A percentile compares a stretch with the other conserved stretches of the same genome.
Evolutionary conservation across 2,888 invertebrate genomes (phyloP).

Genomic region (Asteroscopus sphinx): DNA sequence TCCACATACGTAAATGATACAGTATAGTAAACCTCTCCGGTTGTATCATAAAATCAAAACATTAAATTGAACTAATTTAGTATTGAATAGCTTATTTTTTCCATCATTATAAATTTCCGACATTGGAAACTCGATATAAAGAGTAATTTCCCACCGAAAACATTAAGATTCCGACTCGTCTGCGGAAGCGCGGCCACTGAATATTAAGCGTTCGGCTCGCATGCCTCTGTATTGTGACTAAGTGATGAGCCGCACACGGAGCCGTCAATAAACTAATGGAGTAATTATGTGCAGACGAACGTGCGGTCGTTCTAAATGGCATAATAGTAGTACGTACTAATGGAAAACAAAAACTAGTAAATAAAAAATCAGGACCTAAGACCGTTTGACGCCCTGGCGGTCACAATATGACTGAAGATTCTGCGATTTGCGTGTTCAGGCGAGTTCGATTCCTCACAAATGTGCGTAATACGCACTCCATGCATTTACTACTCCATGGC

Average conservation of each 20-base stretch:
- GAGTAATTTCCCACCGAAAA: slow-evolving; percentile 65
- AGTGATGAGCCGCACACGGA: slow-evolving; percentile 48
- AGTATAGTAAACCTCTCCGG: no score
- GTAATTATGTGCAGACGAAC: background rate
- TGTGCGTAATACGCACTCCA: slow-evolving; percentile 6
- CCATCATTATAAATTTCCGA: background rate
- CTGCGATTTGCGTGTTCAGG: background rate
- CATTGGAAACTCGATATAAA: slow-evolving; percentile 14
- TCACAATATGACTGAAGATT: background rate
- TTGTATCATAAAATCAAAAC: no score
- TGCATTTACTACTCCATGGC: slow-evolving; percentile 12
- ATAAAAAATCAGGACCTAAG: no score
- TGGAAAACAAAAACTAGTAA: no score
- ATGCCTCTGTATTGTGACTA: slow-evolving; percentile 44
- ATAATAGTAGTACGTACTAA: no score
- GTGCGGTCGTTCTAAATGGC: no score
- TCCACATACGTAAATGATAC: no score
- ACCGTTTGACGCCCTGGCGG: no score
- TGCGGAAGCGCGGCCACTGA: slow-evolving; percentile 70
- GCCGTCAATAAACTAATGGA: slow-evolving; percentile 27
- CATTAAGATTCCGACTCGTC: slow-evolving; percentile 67
- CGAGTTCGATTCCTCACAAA: background rate
- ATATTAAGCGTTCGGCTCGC: slow-evolving; percentile 61
- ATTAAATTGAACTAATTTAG: no score
- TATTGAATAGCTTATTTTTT: background rate